Conservation (phyloP, 1,140 invertebrate species). For the Drosophila nebulosa region DNA sequence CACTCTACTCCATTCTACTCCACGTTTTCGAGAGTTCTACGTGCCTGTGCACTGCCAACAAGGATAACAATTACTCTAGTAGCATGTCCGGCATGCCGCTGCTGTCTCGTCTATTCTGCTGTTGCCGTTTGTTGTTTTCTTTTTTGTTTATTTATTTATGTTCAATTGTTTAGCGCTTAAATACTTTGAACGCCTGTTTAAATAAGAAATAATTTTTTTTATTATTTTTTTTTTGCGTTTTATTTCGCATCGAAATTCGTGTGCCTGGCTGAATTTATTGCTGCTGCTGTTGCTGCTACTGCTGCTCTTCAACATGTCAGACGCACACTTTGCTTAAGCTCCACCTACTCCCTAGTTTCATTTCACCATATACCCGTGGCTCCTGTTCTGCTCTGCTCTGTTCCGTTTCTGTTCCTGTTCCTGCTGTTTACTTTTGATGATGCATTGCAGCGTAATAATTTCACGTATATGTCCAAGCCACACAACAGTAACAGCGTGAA, state of each 20-base stretch:
- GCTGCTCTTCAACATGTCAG: constrained; percentile 56
- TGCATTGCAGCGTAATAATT: constrained; percentile 76
- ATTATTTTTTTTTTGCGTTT: background rate
- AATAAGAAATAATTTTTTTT: constrained; percentile 22
- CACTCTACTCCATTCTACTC: constrained; percentile 3
- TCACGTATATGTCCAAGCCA: constrained; percentile 69
- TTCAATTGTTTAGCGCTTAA: constrained; percentile 70
- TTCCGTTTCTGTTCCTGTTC: no score
- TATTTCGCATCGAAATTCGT: constrained; percentile 21
- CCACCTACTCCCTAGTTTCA: background rate
- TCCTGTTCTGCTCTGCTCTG: background rate
- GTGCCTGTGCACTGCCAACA: constrained; percentile 69
- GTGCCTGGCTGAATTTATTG: constrained; percentile 34
- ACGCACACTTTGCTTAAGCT: constrained; percentile 39
- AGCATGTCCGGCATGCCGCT: constrained; percentile 50
- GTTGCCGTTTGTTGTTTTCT: constrained; percentile 13
- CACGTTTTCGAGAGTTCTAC: constrained; percentile 45
- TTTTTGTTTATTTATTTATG: constrained; percentile 24
- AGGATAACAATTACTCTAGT: constrained; percentile 75
- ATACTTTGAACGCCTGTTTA: constrained; percentile 48
- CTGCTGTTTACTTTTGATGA: constrained; percentile 69
- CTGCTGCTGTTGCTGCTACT: background rate
- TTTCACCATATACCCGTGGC: constrained; percentile 6
- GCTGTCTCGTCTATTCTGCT: constrained; percentile 9
- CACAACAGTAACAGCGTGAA: constrained; percentile 21